Evolutionary conservation across 1,140 invertebrate species (phyloP).

Genomic region (Steinernema khuongi): DNA sequence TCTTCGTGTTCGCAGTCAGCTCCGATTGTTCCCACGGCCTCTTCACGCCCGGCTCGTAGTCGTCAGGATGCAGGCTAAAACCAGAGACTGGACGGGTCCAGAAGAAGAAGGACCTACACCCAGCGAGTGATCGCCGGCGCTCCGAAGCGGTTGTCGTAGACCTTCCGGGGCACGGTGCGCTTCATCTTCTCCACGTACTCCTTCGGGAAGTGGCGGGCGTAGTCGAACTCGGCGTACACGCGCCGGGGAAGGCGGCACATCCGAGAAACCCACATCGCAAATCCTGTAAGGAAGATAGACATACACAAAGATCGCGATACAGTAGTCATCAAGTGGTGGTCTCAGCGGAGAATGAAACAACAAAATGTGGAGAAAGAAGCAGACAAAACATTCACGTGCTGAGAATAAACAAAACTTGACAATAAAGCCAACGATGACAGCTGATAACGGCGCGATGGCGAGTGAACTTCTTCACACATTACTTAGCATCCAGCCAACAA

Average conservation of each 20-base stretch:
- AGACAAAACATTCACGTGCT: background rate
- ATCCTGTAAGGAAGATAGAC: background rate
- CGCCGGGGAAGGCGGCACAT: conserved; percentile 29
- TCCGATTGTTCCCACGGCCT: conserved; percentile 46
- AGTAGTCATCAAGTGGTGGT: too few species aligned
- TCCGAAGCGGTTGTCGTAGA: conserved; percentile 54
- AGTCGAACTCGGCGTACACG: conserved; percentile 50
- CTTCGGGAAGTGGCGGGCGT: conserved; percentile 53
- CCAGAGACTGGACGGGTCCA: background rate
- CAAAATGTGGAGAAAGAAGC: too few species aligned
- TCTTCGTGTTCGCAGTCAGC: conserved; percentile 21
- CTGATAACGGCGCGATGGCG: too few species aligned
- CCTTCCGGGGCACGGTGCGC: conserved; percentile 47
- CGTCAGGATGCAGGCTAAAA: conserved; percentile 54
- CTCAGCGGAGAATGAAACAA: too few species aligned
- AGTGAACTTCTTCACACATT: too few species aligned
- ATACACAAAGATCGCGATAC: background rate
- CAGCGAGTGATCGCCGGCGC: conserved; percentile 50
- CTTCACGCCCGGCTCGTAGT: conserved; percentile 34
- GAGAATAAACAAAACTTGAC: background rate
- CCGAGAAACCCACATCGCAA: conserved; percentile 27
- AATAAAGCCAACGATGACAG: background rate
- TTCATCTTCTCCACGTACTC: conserved; percentile 47
- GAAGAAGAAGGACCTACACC: conserved; percentile 34
- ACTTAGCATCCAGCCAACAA: too few species aligned